Base-by-base conservation (phyloP, 2,888 invertebrate genomes). In the Notodonta dromedarius region DNA sequence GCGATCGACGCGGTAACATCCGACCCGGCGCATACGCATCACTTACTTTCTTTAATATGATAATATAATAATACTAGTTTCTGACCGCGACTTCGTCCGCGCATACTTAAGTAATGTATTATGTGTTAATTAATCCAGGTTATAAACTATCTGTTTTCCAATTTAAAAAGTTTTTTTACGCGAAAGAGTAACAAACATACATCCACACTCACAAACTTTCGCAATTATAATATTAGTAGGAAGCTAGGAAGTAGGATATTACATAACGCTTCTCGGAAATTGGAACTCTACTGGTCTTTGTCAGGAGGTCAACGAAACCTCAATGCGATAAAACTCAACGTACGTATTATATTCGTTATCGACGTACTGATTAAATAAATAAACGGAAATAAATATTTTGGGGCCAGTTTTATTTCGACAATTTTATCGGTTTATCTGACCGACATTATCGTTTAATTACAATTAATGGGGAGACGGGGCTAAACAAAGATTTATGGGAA, bases 1-100 rank as follows among this genome's bases (percentile, higher is more conserved):
- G 74, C 76, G 74, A 73, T 76, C 79, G 77, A 69, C 71, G 78
- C 61, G 66, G 62, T 80, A 79, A 81, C 78, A 76, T 76, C 59
- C 71, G 82, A 78, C 74, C 73, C 69, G 63, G 63, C 70, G 74
- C 74, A 67, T 71, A 75, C 76, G 70, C 71, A 72, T 24, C 1
- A 24, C 24, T 24, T 24, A 2, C 24, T 24, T 69, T 71, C 69
- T 69, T 63, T 64, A 63, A 71, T 70, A 63, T 59, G 62, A 66
- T 69, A 63, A n/a, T n/a, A n/a, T n/a, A n/a, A n/a, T n/a, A n/a
- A n/a, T n/a, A n/a, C n/a, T n/a, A n/a, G n/a, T n/a, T n/a, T n/a
- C n/a, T n/a, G n/a, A n/a, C n/a, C n/a, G n/a, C n/a, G n/a, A n/a
- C n/a, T n/a, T n/a, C n/a, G n/a, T n/a, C n/a, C n/a, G n/a, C n/a